These are phyloP conservation scores for Chalcosyrphus nemorum DNA, from an alignment of 2,888 invertebrate species.

Conservation along the genomic window DNA sequence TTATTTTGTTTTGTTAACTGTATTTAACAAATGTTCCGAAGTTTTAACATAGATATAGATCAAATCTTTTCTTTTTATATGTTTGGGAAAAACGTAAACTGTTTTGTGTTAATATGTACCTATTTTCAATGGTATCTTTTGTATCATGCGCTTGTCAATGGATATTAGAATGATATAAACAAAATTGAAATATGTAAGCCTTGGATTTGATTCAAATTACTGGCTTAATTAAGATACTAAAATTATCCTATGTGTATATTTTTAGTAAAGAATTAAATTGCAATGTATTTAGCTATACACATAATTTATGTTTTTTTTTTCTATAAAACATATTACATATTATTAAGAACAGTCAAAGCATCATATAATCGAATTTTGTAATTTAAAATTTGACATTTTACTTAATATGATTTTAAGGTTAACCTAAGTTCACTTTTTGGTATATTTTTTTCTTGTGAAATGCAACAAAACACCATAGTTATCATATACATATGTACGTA, in stretches of 20 bases:
- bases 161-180: too few relatives aligned
- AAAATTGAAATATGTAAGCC: too few relatives aligned
- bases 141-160: too few relatives aligned
- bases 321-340: background rate
- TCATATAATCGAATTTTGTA: background rate
- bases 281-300: background rate
- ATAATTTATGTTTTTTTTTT: background rate
- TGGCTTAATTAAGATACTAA: background rate
- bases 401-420: background rate
- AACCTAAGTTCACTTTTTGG: background rate
- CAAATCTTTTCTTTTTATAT: too few relatives aligned
- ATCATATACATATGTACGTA: background rate
- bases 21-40: too few relatives aligned
- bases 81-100: too few relatives aligned
- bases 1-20: too few relatives aligned
- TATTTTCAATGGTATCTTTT: too few relatives aligned
- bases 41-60: too few relatives aligned
- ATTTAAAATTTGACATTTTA: background rate
- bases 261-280: background rate
- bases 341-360: background rate
- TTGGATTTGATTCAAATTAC: background rate
- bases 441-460: background rate
- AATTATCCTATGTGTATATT: background rate
- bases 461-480: constrained; percentile 10
- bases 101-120: too few relatives aligned